Percentiles rank a stretch among this genome's conserved stretches.
phyloP scores from a whole-genome alignment of 1,140 invertebrate genomes.

The Protaetia brevitarsis region DNA sequence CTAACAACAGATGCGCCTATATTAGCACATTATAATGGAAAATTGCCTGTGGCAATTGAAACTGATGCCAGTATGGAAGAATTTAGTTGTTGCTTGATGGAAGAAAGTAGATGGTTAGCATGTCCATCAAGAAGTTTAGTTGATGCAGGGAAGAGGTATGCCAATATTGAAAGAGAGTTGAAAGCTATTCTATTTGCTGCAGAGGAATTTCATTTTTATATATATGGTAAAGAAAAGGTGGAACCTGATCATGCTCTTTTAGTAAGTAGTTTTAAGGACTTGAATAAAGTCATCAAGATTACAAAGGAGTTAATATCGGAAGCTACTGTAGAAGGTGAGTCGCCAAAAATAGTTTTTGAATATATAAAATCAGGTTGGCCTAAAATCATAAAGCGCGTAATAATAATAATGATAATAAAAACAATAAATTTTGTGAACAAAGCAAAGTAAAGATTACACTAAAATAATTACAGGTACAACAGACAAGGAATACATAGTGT shows the following conservation, averaged over 20 bases:
- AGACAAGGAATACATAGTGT: no score
- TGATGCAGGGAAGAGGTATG: conserved; percentile 36
- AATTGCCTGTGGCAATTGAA: conserved; percentile 31
- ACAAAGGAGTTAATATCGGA: neutral
- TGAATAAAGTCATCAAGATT: neutral
- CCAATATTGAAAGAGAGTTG: conserved; percentile 51
- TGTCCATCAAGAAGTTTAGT: conserved; percentile 39
- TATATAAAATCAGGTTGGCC: neutral
- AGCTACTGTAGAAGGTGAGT: neutral
- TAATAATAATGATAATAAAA: neutral
- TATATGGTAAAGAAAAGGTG: conserved; percentile 37
- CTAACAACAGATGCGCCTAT: conserved; percentile 17
- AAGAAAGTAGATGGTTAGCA: conserved; percentile 43
- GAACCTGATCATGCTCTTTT: conserved; percentile 47
- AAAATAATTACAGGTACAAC: no score
- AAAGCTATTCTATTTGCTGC: conserved; percentile 46
- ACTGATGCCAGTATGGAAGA: conserved; percentile 42
- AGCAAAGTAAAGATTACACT: no score
- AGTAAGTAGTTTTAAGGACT: neutral
- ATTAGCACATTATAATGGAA: conserved; percentile 36
- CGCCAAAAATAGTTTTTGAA: neutral
- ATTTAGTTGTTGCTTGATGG: conserved; percentile 42
- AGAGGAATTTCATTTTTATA: conserved; percentile 46
- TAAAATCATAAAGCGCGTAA: neutral
- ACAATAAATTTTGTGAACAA: no score